Evolutionary conservation across 2,113 vertebrate species (phyloP), one percentile per base, ranked within the genome.

Genomic region (Larimichthys polyactis): DNA sequence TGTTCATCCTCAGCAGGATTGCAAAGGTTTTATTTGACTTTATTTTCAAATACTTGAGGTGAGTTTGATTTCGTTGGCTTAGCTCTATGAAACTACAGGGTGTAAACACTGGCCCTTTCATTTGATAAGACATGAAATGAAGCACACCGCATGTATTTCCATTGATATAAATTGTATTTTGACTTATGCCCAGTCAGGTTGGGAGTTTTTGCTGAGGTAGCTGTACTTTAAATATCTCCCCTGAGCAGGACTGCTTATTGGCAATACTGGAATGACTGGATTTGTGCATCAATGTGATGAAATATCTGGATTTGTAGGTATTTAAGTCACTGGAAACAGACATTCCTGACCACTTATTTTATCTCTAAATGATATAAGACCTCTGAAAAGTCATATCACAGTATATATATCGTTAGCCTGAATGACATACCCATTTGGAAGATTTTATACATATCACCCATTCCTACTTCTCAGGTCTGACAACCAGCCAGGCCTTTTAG

Each of bases 11-110:
- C 43, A 36, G 59, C 69, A 54, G 27, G 71, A 70, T 43, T 73
- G 24, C 64, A 65, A 46, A 71, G 19, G 54, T 65, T 85, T 85
- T 63, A 32, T 83, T 85, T 88, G 24, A 57, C 43, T 81, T 84
- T n/a, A 8, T 40, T 36, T 69, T 19, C 29, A 70, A 73, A 63
- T 81, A 54, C 49, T 66, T 85, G 75, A 86, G 70, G 64, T 85
- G 73, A 87, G 54, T 87, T 87, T 89, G 54, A 73, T 78, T 90
- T 84, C 0, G 19, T 65, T 60, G 58, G 16, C 70, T 74, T 51
- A 57, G 66, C 71, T 71, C 48, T 54, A 51, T 63, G 80, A 54
- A 73, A 57, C 46, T 66, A 1, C 12, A 10, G 4, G 60, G 55
- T 84, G 65, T 72, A 64, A 81, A 87, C 72, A 74, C 22, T 14